Evolutionary conservation across 2,888 invertebrate species (phyloP).

Genomic region (Hybos culiciformis): DNA sequence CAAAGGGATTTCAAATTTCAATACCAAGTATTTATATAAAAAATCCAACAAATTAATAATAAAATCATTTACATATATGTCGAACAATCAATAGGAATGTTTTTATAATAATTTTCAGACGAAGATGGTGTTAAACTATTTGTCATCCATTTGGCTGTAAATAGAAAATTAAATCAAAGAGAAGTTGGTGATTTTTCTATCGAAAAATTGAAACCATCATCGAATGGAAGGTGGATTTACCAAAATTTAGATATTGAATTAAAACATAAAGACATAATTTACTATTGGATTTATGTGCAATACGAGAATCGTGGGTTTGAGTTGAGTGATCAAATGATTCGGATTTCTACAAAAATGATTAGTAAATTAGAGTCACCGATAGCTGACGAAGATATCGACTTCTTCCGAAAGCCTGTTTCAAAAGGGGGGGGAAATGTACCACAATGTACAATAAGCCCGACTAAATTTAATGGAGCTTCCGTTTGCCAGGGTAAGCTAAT

Average conservation of each 20-base stretch:
- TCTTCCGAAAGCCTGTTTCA: neutral
- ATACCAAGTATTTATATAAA: no score
- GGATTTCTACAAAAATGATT: neutral
- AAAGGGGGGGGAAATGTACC: neutral
- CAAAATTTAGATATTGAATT: slow-evolving; percentile 37
- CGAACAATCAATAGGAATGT: no score
- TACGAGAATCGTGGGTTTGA: slow-evolving; percentile 37
- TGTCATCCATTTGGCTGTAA: slow-evolving; percentile 52
- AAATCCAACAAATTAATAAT: no score
- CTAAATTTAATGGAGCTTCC: slow-evolving; percentile 25
- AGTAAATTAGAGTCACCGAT: neutral
- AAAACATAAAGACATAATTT: slow-evolving; percentile 41
- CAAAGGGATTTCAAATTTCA: no score
- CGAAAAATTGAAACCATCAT: slow-evolving; percentile 35
- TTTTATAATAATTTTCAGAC: no score
- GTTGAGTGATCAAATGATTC: slow-evolving; percentile 14
- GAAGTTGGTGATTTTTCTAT: slow-evolving; percentile 42
- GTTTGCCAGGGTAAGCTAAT: slow-evolving; percentile 40
- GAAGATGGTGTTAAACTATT: slow-evolving; percentile 40
- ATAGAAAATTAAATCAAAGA: slow-evolving; percentile 37
- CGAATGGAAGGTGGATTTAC: slow-evolving; percentile 40
- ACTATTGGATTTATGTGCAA: slow-evolving; percentile 49
- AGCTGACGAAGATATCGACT: neutral
- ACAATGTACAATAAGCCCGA: slow-evolving; percentile 4
- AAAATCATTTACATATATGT: no score